Evolutionary conservation across 2,113 vertebrate species (phyloP).

Genomic region (Petaurus breviceps): DNA sequence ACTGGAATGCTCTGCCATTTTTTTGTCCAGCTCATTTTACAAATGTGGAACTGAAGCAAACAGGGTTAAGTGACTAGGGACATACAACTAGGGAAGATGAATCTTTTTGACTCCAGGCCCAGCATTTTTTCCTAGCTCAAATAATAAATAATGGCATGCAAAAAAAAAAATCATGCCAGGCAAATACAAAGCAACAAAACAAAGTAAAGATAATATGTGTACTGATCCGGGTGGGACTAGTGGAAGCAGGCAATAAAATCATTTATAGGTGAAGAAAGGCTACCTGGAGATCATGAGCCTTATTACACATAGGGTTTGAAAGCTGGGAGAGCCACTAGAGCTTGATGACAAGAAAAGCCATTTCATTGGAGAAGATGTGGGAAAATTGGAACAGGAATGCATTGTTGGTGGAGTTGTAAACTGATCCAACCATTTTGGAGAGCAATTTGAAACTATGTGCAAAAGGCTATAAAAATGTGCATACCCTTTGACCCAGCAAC

Average conservation of each 20-base stretch:
- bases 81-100: neutral
- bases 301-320: neutral
- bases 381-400: too few relatives aligned
- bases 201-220: neutral
- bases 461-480: too few relatives aligned
- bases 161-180: neutral
- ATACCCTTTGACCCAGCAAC: too few relatives aligned
- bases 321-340: too few relatives aligned
- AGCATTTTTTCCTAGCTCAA: neutral
- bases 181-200: neutral
- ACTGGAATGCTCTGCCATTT: neutral
- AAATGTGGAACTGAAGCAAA: neutral
- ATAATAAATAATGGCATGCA: neutral
- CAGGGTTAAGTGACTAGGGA: neutral
- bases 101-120: neutral
- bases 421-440: too few relatives aligned
- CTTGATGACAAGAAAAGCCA: neutral
- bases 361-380: too few relatives aligned
- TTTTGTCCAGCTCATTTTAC: neutral
- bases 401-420: too few relatives aligned
- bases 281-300: neutral
- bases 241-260: neutral
- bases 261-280: neutral
- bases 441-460: too few relatives aligned
- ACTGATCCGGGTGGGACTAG: neutral